Conservation (phyloP, 2,797 vertebrate genomes). For the Taenioides sp. region DNA sequence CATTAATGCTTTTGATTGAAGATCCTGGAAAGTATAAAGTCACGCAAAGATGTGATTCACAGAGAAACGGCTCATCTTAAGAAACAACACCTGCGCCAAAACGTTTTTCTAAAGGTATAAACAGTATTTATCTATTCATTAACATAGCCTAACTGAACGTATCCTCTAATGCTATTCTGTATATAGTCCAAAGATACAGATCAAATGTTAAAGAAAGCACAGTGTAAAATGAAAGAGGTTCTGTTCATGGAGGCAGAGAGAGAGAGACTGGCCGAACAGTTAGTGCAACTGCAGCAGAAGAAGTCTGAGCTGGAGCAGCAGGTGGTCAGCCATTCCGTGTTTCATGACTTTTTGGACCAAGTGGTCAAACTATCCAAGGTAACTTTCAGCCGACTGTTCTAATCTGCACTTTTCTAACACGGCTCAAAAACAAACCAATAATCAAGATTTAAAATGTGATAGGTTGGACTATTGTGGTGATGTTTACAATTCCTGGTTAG, state of each 20-base stretch:
- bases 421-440: background rate
- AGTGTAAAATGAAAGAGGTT: slow-evolving; percentile 32
- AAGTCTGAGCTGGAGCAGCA: slow-evolving; percentile 60
- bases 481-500: background rate
- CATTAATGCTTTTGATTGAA: slow-evolving; percentile 46
- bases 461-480: background rate
- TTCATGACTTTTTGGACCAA: slow-evolving; percentile 65
- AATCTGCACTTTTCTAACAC: background rate
- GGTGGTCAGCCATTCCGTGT: slow-evolving; percentile 59
- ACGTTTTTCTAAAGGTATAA: slow-evolving; percentile 79
- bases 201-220: slow-evolving; percentile 39
- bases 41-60: slow-evolving; percentile 55
- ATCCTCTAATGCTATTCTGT: background rate
- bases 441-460: background rate
- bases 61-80: slow-evolving; percentile 56
- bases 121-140: background rate
- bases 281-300: slow-evolving; percentile 41
- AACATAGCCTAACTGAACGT: background rate
- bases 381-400: slow-evolving; percentile 44
- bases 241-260: slow-evolving; percentile 52
- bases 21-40: slow-evolving; percentile 70
- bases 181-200: slow-evolving; percentile 72
- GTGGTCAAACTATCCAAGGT: slow-evolving; percentile 68
- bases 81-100: slow-evolving; percentile 55
- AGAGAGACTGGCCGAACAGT: slow-evolving; percentile 53